A percentile compares a stretch with the other conserved stretches of the same genome.
phyloP scores from a whole-genome alignment of 1,140 invertebrate species.

The Dreissena polymorpha region DNA sequence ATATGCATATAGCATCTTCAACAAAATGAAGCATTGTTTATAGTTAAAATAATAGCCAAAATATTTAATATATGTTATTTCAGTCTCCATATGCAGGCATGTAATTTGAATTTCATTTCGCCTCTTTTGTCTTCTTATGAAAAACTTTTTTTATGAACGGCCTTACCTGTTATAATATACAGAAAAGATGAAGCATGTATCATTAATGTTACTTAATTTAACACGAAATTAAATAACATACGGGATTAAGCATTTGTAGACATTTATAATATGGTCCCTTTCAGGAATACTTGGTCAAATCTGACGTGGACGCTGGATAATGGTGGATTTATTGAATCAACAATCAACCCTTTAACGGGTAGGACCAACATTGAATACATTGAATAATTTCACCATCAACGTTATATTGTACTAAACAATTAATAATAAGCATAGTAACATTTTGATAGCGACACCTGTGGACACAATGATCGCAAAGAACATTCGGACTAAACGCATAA shows the following conservation, averaged over 20 bases:
- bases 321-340: constrained; percentile 11
- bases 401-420: not conserved
- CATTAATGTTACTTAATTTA: no score
- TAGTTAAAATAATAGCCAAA: no score
- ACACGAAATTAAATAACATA: not conserved
- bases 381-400: not conserved
- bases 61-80: no score
- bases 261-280: not conserved
- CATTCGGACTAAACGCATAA: no score
- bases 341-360: constrained; percentile 23
- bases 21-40: no score
- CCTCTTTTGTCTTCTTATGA: no score
- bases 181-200: no score
- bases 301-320: constrained; percentile 24
- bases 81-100: no score
- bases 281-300: constrained; percentile 24
- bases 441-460: not conserved
- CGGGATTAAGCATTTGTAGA: not conserved
- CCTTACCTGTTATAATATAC: no score
- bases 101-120: no score
- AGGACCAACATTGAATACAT: not conserved
- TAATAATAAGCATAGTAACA: not conserved
- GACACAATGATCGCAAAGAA: not conserved
- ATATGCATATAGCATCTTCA: no score
- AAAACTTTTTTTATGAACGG: no score